phyloP scores from a whole-genome alignment of 2,888 invertebrate genomes.

The Lagria hirta region DNA sequence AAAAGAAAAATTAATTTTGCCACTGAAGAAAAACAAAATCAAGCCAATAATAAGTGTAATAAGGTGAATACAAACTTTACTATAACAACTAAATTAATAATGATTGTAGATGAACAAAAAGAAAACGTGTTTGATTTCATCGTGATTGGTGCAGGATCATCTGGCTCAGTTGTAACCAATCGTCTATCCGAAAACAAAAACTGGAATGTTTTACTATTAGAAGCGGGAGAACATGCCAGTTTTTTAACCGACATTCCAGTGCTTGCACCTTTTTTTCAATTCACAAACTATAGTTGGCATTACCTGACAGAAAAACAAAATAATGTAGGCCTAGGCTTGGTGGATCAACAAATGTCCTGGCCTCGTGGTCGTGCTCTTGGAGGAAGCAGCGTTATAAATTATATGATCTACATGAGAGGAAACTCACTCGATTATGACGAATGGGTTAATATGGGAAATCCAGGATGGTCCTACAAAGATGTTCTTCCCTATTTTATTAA shows the following conservation, averaged over 20 bases:
- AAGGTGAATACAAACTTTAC: too few relatives aligned
- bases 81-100: neutral
- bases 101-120: slow-evolving; percentile 37
- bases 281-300: slow-evolving; percentile 63
- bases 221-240: slow-evolving; percentile 62
- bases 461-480: slow-evolving; percentile 58
- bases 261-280: slow-evolving; percentile 58
- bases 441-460: slow-evolving; percentile 61
- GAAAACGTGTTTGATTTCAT: slow-evolving; percentile 62
- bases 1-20: too few relatives aligned
- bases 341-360: slow-evolving; percentile 16
- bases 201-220: slow-evolving; percentile 66
- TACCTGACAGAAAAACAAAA: slow-evolving; percentile 62
- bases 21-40: too few relatives aligned
- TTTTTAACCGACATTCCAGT: slow-evolving; percentile 59
- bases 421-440: slow-evolving; percentile 70
- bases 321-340: slow-evolving; percentile 57
- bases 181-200: slow-evolving; percentile 67
- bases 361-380: slow-evolving; percentile 38
- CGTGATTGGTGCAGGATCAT: slow-evolving; percentile 69
- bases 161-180: slow-evolving; percentile 70
- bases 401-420: slow-evolving; percentile 63
- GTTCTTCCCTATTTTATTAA: slow-evolving; percentile 54
- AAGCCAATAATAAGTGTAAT: too few relatives aligned
- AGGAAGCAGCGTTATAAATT: slow-evolving; percentile 53